Percentiles rank a stretch among this genome's conserved stretches.
Conservation (phyloP, 2,888 invertebrate genomes). For the Idaea dimidiata region DNA sequence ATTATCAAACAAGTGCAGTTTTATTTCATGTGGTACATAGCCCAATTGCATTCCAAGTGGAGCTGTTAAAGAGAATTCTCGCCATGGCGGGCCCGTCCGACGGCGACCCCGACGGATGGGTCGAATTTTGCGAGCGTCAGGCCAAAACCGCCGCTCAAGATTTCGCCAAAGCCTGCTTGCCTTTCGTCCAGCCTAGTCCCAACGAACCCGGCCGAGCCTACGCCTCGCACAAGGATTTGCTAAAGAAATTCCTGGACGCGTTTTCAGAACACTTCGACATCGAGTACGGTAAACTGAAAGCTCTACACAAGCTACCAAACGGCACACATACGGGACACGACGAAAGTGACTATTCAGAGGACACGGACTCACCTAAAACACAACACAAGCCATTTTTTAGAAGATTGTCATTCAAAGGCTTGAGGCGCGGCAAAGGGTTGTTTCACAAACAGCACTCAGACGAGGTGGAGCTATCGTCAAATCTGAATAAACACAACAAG, state of each 20-base stretch:
- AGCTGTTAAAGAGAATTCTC: constrained; percentile 74
- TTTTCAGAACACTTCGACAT: constrained; percentile 93
- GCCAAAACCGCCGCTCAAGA: constrained; percentile 91
- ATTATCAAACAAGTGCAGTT: constrained; percentile 22
- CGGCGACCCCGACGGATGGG: constrained; percentile 86
- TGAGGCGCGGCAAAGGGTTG: constrained; percentile 89
- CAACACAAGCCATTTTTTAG: constrained; percentile 92
- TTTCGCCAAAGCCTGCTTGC: constrained; percentile 92
- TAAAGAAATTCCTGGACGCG: constrained; percentile 90
- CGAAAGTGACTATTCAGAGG: constrained; percentile 87
- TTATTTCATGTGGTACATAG: constrained; percentile 47
- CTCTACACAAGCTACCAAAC: constrained; percentile 70
- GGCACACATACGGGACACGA: constrained; percentile 75
- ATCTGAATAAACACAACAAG: constrained; percentile 87
- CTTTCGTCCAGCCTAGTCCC: constrained; percentile 86
- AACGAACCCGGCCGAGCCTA: constrained; percentile 83
- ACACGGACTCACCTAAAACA: constrained; percentile 89
- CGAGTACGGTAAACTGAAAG: constrained; percentile 82
- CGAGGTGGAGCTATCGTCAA: constrained; percentile 86
- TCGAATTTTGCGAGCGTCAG: constrained; percentile 93
- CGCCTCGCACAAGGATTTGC: constrained; percentile 88
- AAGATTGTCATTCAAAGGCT: constrained; percentile 92
- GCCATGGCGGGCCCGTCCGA: constrained; percentile 81
- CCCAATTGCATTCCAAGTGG: constrained; percentile 65
- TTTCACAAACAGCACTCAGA: constrained; percentile 96